Base-by-base conservation (phyloP, 2,888 invertebrate species). In the Cryptus armator region DNA sequence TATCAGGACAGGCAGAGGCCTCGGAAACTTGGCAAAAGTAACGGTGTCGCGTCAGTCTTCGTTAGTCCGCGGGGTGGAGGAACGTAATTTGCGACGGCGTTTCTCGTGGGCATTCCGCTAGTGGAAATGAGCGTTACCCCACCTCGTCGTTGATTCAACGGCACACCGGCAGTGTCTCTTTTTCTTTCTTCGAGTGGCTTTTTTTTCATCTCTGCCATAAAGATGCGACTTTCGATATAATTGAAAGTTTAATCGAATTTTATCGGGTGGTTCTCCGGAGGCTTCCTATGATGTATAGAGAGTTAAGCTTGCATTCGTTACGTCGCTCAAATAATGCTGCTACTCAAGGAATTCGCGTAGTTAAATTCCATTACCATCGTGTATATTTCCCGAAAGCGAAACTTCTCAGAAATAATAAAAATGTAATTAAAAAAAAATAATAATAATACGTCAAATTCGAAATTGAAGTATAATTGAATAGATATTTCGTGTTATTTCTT, bases 181-280 rank as follows among this genome's bases (percentile, higher is more conserved):
- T 64, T 16, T 48, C 48, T 37, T 37, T 37, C 51, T 75, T 37
- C 32, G 4, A 44, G 62, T 2, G 29, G 59, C 51, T 62, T 44
- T 24, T 48, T 29, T 64, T n/a, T 46, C 9, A 32, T 48, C 9
- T 4, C 5, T 10, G 24, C 1, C 24, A 24, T 10, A 29, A 64
- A 48, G 29, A 19, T 19, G 48, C 32, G 48, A 75, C 48, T 75
- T 64, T 48, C 64, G 56, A 32, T 75, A 46, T 64, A 62, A 75
- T 75, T 75, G 64, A 62, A 75, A 75, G 48, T 75, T 75, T 64
- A 75, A 75, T 75, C 62, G 62, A 75, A 75, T 75, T 64, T 48
- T 48, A 4, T 74, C 62, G 9, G 29, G 56, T 1, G 12, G 24
- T 9, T 4, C 6, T 10, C 0, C 10, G 16, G 6, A 16, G 16